phyloP scores from a whole-genome alignment of 2,113 vertebrate species.

The Romanogobio albipinnatus region DNA sequence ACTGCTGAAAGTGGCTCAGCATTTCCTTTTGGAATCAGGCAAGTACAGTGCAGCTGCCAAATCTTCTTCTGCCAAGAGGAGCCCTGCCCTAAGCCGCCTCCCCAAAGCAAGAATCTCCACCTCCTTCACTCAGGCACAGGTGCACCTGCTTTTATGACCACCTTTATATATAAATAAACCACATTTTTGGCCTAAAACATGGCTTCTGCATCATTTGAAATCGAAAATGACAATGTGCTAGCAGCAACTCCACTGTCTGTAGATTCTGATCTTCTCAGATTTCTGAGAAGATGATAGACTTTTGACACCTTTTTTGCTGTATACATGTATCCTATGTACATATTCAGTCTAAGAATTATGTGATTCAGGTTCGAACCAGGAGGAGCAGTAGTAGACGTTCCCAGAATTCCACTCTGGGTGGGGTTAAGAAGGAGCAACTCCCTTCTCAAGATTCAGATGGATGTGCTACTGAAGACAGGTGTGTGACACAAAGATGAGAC shows the following conservation, averaged over 20 bases:
- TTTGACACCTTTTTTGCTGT: neutral
- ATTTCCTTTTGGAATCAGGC: conserved; percentile 62
- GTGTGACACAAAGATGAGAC: neutral
- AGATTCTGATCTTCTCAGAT: no score
- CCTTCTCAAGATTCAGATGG: conserved; percentile 43
- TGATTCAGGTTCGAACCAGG: conserved; percentile 58
- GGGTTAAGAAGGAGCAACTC: conserved; percentile 26
- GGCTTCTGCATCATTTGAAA: neutral
- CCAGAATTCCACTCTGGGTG: conserved; percentile 43
- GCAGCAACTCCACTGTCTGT: neutral
- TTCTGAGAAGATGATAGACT: neutral
- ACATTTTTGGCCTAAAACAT: no score
- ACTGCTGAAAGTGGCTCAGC: conserved; percentile 65
- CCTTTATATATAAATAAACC: neutral
- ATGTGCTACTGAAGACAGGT: conserved; percentile 49
- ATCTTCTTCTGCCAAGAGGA: conserved; percentile 45
- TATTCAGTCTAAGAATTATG: conserved; percentile 1
- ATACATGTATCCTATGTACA: neutral
- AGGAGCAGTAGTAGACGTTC: conserved; percentile 57
- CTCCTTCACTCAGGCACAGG: conserved; percentile 65
- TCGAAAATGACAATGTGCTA: neutral
- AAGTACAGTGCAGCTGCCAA: conserved; percentile 47
- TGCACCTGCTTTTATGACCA: conserved; percentile 40
- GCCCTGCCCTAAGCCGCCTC: conserved; percentile 20
- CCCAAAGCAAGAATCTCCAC: conserved; percentile 50